These are phyloP conservation scores for Pachyseris speciosa DNA, from an alignment of 64 coral and sea anemone species.

Conservation along the genomic window DNA sequence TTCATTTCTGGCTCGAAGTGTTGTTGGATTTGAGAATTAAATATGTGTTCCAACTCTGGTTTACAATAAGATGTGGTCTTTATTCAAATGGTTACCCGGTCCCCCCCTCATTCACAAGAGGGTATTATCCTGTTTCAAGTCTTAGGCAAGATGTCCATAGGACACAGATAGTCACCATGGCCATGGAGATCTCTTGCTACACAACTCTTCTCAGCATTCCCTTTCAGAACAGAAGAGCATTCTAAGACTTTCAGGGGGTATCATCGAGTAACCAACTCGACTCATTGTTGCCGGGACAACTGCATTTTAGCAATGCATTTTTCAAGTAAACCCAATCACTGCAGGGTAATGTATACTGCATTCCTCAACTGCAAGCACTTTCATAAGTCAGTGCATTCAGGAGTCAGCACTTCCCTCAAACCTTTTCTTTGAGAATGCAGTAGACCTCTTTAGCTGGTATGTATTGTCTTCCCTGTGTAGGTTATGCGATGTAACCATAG, in stretches of 20 bases:
- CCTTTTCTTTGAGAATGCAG: not conserved
- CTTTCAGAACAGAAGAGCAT: not conserved
- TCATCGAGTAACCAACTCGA: no score
- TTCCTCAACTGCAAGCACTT: not conserved
- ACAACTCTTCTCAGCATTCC: not conserved
- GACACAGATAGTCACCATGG: not conserved
- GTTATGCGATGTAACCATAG: no score
- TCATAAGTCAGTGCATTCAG: not conserved
- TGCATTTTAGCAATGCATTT: not conserved
- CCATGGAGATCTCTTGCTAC: not conserved
- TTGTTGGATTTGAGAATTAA: no score
- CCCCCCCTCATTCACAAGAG: not conserved
- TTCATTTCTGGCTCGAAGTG: no score
- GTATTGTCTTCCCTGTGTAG: no score
- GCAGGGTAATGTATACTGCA: not conserved
- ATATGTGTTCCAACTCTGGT: no score
- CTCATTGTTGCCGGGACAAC: slow-evolving; percentile 22
- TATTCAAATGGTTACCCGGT: slow-evolving; percentile 7
- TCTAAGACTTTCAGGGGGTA: not conserved
- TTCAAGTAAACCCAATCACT: no score
- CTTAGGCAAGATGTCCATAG: not conserved
- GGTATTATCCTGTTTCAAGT: slow-evolving; percentile 12
- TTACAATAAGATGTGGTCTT: not conserved
- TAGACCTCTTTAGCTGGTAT: no score
- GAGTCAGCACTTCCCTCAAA: not conserved